phyloP scores from a whole-genome alignment of 2,113 vertebrate species.

The Rafetus swinhoei region DNA sequence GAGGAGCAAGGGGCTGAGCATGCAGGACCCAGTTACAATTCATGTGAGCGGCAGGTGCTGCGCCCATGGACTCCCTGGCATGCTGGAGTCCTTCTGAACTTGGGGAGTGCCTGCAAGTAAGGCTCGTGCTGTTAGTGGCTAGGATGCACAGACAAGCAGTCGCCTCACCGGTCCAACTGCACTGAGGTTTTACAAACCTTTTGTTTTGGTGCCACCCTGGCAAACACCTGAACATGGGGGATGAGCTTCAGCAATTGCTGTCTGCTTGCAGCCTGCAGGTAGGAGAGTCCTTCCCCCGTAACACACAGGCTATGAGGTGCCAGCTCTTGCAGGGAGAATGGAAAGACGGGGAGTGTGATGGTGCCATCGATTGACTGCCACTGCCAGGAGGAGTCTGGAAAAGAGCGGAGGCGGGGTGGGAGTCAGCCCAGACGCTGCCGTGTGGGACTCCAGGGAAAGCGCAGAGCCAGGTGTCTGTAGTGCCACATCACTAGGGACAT shows the following conservation, averaged over 20 bases:
- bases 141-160: fast-evolving
- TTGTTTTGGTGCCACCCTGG: constrained; percentile 83
- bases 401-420: background rate
- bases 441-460: background rate
- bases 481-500: fast-evolving
- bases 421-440: fast-evolving
- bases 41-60: background rate
- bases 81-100: fast-evolving
- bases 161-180: too few species aligned
- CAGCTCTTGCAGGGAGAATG: constrained; percentile 74
- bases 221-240: constrained; percentile 81
- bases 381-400: constrained; percentile 80
- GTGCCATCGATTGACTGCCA: constrained; percentile 90
- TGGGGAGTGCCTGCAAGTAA: too few species aligned
- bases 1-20: background rate
- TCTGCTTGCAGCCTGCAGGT: constrained; percentile 68
- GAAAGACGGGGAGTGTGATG: constrained; percentile 73
- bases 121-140: background rate
- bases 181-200: constrained; percentile 63
- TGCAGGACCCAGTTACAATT: background rate
- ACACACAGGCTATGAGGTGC: constrained; percentile 87
- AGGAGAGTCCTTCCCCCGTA: constrained; percentile 90
- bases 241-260: constrained; percentile 75
- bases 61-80: fast-evolving
- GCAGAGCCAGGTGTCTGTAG: fast-evolving